Evolutionary conservation across 2,797 vertebrate genomes (phyloP), one percentile per base, ranked within the genome.

Genomic region (Sciurus carolinensis): DNA sequence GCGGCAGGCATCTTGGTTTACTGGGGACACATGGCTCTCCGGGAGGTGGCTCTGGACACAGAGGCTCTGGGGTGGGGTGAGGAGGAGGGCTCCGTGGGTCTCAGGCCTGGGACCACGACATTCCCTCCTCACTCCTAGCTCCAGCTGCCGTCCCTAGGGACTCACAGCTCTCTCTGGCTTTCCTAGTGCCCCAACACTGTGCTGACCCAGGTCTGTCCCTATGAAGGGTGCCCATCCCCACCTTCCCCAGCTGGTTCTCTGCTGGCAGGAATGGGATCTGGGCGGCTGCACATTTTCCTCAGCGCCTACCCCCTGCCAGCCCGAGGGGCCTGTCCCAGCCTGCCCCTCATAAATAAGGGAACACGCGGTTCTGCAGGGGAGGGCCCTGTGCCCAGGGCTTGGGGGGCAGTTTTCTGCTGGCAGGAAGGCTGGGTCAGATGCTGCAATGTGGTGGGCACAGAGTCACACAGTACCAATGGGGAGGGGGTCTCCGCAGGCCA

Each of bases 261-360:
- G 77, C 93, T 92, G 95, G 96, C 95, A 96, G 87, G 39, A 67
- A 94, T 0, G 22, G 66, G 95, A 89, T 92, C 88, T 89, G 90
- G 88, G 97, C 80, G 18, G 84, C 86, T 39, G 17, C 36, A 39
- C 73, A 44, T 59, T 96, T 96, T 95, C 91, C 95, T 77, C 79
- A 77, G 88, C 0, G 18, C 92, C 97, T 94, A 26, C 81, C 87
- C 94, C 86, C 77, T 69, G 95, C 91, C 94, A 97, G 96, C 93
- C 91, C 7, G 39, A 90, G 88, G 94, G 98, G 96, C 98, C 97
- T 98, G 98, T 97, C 97, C 83, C 93, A 97, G 97, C 98, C 97
- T 98, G 98, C 97, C 97, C 77, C 97, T 97, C 98, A 98, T 98
- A 98, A 98, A 97, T 91, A 94, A 96, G 86, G 83, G 98, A 98